These are phyloP conservation scores for Anastatus disparis DNA, from an alignment of 1,140 invertebrate genomes.

Conservation along the genomic window DNA sequence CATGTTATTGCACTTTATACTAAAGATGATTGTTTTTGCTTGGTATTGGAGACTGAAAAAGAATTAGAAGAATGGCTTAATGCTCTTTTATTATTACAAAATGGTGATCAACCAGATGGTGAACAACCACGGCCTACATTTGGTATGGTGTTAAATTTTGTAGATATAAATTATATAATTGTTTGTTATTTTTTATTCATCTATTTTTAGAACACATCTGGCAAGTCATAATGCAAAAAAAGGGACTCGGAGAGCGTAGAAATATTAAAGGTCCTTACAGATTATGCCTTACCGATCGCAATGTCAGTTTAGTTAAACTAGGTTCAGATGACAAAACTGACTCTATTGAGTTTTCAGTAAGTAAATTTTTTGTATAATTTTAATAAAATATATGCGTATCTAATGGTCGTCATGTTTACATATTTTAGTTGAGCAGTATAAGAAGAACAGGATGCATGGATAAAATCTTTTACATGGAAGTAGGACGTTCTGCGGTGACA, in stretches of 20 bases:
- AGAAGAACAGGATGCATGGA: conserved; percentile 84
- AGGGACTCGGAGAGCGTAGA: conserved; percentile 78
- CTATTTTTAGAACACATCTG: conserved; percentile 87
- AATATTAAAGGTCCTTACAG: conserved; percentile 84
- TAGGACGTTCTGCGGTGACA: conserved; percentile 84
- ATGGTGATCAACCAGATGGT: conserved; percentile 74
- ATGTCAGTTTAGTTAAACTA: conserved; percentile 82
- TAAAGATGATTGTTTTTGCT: conserved; percentile 86
- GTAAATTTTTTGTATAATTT: too few species aligned
- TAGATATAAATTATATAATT: neutral
- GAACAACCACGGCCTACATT: conserved; percentile 73
- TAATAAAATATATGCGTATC: too few species aligned
- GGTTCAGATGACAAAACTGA: conserved; percentile 73
- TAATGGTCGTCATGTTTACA: neutral
- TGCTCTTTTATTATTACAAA: conserved; percentile 78
- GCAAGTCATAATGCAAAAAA: conserved; percentile 87
- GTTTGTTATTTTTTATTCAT: neutral
- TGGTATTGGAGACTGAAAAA: conserved; percentile 82
- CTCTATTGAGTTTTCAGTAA: conserved; percentile 72
- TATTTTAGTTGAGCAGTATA: conserved; percentile 51
- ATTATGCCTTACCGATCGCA: conserved; percentile 85
- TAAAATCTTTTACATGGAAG: conserved; percentile 92
- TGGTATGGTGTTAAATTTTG: conserved; percentile 64
- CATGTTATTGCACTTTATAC: conserved; percentile 89
- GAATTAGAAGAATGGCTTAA: conserved; percentile 87